Percentiles rank a stretch among this genome's conserved stretches.
Evolutionary conservation across 2,888 invertebrate species (phyloP).

Genomic region (Plutella xylostella): DNA sequence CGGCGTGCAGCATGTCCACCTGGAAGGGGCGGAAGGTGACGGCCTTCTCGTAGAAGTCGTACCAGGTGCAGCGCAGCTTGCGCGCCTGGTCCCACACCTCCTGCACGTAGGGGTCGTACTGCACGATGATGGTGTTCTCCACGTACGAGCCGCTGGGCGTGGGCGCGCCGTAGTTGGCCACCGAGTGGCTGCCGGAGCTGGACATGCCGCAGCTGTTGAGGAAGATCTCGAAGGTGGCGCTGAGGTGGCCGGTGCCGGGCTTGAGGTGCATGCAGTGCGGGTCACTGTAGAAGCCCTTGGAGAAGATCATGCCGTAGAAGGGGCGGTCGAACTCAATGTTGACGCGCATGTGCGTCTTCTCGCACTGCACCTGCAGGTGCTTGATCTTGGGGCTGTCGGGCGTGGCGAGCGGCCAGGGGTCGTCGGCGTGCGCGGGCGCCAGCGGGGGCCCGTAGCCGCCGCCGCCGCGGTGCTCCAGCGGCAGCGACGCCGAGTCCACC

Average conservation of each 20-base stretch:
- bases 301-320: constrained; percentile 96
- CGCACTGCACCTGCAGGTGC: constrained; percentile 93
- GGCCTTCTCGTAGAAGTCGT: constrained; percentile 95
- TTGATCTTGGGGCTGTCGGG: constrained; percentile 95
- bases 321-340: constrained; percentile 95
- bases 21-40: constrained; percentile 96
- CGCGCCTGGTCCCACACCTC: constrained; percentile 97
- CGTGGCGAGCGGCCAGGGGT: constrained; percentile 89
- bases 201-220: constrained; percentile 94
- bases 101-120: constrained; percentile 94
- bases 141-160: constrained; percentile 94
- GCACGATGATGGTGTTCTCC: constrained; percentile 94
- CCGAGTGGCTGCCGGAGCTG: constrained; percentile 90
- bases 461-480: constrained; percentile 83
- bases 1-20: constrained; percentile 95
- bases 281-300: constrained; percentile 93
- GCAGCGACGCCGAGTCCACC: constrained; percentile 83
- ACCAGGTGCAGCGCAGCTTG: constrained; percentile 94
- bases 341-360: constrained; percentile 95
- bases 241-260: constrained; percentile 90
- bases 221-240: constrained; percentile 94
- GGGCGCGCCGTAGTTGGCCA: constrained; percentile 85
- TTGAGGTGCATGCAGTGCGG: constrained; percentile 92
- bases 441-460: constrained; percentile 81
- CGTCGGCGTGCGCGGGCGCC: constrained; percentile 73